A percentile compares a stretch with the other conserved stretches of the same genome.
Conservation (phyloP, 2,113 vertebrate genomes). For the Alces alces region DNA sequence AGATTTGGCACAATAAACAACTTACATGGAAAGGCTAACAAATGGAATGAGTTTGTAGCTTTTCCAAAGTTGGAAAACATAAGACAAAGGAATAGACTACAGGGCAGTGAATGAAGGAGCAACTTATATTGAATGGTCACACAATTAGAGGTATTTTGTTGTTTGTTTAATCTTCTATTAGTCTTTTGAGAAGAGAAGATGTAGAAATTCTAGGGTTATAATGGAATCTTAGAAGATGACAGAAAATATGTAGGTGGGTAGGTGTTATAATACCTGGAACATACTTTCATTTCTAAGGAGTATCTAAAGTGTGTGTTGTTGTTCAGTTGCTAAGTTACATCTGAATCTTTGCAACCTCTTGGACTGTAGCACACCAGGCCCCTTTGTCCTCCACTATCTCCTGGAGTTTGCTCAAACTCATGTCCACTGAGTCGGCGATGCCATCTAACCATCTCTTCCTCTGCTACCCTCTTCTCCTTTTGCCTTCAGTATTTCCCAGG, state of each 20-base stretch:
- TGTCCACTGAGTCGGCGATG: not conserved
- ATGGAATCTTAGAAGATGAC: not conserved
- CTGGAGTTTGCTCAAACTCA: not conserved
- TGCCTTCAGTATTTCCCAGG: not conserved
- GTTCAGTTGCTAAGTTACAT: not conserved
- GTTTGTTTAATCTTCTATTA: conserved; percentile 33
- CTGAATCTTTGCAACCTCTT: not conserved
- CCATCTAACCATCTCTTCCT: not conserved
- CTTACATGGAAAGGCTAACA: not conserved
- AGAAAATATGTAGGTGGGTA: not conserved
- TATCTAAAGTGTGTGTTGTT: not conserved
- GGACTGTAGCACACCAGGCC: not conserved
- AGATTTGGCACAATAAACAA: conserved; percentile 21
- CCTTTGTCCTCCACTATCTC: not conserved
- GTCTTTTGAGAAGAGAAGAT: conserved; percentile 28
- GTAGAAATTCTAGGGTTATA: conserved; percentile 1
- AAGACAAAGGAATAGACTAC: not conserved
- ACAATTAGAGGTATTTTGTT: conserved; percentile 6
- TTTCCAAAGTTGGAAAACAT: not conserved
- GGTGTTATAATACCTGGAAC: not conserved
- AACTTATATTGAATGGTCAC: not conserved
- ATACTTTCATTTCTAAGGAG: not conserved
- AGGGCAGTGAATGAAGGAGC: not conserved
- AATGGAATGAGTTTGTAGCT: not conserved
- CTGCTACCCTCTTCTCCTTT: not conserved